Base-by-base conservation (phyloP, 2,797 vertebrate species). In the Dendrocincla fuliginosa region DNA sequence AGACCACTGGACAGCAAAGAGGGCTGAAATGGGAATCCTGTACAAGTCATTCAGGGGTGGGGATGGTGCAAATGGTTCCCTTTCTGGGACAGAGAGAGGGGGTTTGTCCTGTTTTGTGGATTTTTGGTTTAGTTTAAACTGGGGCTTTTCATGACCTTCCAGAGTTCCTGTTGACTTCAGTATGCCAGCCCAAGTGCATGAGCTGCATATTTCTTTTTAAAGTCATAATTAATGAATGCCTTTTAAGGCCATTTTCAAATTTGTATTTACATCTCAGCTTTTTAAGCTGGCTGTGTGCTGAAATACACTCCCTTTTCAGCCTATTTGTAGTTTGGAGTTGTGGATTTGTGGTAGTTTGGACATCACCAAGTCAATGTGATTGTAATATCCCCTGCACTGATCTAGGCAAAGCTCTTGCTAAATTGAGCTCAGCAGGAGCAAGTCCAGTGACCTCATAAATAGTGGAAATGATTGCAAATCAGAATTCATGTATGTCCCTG, bases 401-500 rank as follows among this genome's bases (percentile, higher is more conserved):
- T 98, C 96, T 89, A 96, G 93, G 97, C 96, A 97, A 98, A 98
- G 97, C 97, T 97, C 93, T 95, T 97, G 97, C 97, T 98, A 98
- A 98, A 98, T 98, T 98, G 97, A 98, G 97, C 98, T 97, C 98
- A 98, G 98, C 98, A 97, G 98, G 98, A 98, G 93, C 95, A 95
- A 97, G 97, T 97, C 98, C 98, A 98, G 97, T 97, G 97, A 98
- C 98, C 97, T 98, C 97, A 97, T 97, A 98, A 98, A 98, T 98
- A 97, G 98, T 98, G 98, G 97, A 98, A 98, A 98, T 98, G 97
- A 98, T 98, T 98, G 98, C 98, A 98, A 98, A 98, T 98, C 95
- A 93, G 97, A 97, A 98, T 98, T 98, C 97, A 96, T 97, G 68
- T 96, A 96, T 97, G 98, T 97, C 97, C 95, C 97, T 96, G 89